These are phyloP conservation scores for Globicephala melas DNA, from an alignment of 2,113 vertebrate genomes.

Conservation along the genomic window DNA sequence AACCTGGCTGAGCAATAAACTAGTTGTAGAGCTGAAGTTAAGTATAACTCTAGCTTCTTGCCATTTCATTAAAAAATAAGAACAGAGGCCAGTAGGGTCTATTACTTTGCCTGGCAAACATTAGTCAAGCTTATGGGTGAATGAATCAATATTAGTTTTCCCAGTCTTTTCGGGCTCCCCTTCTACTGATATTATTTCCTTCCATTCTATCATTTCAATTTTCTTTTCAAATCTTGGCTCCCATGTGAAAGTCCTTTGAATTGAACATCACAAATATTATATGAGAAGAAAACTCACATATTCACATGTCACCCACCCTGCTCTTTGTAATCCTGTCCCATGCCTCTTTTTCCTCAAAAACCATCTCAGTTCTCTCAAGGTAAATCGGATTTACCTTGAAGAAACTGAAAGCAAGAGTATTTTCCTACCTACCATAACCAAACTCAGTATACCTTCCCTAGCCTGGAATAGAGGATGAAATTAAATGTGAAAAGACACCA, in stretches of 20 bases:
- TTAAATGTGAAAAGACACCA: not conserved
- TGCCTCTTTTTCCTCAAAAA: not conserved
- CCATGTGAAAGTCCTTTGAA: not conserved
- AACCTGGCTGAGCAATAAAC: not conserved
- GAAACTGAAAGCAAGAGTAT: not conserved
- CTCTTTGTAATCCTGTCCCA: not conserved
- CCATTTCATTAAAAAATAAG: not conserved
- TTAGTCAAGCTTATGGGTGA: not conserved
- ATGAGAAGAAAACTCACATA: not conserved
- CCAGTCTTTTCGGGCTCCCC: not conserved
- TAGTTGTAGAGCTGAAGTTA: not conserved
- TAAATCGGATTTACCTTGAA: not conserved
- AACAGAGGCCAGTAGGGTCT: not conserved
- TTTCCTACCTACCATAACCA: not conserved
- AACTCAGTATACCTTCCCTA: not conserved
- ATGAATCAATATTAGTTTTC: not conserved
- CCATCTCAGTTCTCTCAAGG: not conserved
- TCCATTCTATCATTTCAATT: not conserved
- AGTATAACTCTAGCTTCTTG: not conserved
- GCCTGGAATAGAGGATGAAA: not conserved
- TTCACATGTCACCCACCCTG: not conserved
- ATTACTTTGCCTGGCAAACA: not conserved
- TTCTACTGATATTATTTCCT: not conserved
- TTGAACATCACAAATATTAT: not conserved
- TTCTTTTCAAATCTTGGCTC: constrained; percentile 8